Percentiles rank a stretch among this genome's conserved stretches.
phyloP scores from a whole-genome alignment of 2,113 vertebrate species.

The Ceyx margarethae region DNA sequence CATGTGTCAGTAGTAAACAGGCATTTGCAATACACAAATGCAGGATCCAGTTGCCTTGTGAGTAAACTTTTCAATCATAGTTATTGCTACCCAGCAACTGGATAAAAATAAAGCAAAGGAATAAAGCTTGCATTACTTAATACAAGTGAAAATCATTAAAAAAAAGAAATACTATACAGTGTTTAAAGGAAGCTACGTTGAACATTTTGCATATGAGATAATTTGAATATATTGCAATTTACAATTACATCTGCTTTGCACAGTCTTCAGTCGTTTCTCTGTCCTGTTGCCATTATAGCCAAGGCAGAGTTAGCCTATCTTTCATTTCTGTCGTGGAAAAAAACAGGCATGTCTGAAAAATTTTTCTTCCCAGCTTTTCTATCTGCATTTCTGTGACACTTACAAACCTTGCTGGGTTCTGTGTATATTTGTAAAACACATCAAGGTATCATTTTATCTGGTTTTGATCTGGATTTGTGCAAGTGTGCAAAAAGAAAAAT shows the following conservation, averaged over 20 bases:
- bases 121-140: neutral
- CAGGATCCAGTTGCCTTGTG: neutral
- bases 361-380: neutral
- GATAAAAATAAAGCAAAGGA: neutral
- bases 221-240: neutral
- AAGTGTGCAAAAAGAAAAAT: neutral
- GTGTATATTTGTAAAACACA: neutral
- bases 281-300: neutral
- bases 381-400: neutral
- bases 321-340: neutral
- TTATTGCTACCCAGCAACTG: neutral
- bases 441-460: rapidly evolving
- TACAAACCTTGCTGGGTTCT: neutral
- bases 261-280: neutral
- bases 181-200: neutral
- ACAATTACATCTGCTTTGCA: neutral
- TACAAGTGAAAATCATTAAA: neutral
- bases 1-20: neutral
- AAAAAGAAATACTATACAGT: neutral
- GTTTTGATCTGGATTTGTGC: neutral
- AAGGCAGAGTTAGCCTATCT: neutral
- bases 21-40: neutral
- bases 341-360: rapidly evolving
- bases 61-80: neutral
- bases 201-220: neutral